These are phyloP conservation scores for Agriopis marginaria DNA, from an alignment of 2,888 invertebrate species.

Conservation along the genomic window DNA sequence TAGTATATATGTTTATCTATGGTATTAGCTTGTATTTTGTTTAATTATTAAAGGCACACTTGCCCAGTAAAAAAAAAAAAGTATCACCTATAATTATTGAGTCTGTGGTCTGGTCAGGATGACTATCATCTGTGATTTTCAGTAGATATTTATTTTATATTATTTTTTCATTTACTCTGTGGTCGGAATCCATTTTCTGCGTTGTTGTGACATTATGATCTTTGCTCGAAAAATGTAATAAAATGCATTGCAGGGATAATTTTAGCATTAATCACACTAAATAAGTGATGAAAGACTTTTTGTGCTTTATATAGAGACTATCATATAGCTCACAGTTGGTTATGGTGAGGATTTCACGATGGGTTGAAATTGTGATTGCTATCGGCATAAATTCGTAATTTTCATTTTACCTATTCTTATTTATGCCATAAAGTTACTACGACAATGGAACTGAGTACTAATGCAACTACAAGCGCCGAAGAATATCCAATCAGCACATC, in stretches of 20 bases:
- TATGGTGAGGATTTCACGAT: constrained; percentile 65
- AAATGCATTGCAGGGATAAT: constrained; percentile 57
- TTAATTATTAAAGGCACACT: too few species aligned
- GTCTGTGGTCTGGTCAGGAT: too few species aligned
- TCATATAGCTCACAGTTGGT: constrained; percentile 16
- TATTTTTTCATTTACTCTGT: constrained; percentile 32
- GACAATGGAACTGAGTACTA: constrained; percentile 78
- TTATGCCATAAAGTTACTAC: constrained; percentile 47
- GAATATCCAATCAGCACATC: constrained; percentile 76
- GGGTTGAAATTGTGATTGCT: constrained; percentile 81
- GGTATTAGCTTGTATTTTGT: too few species aligned
- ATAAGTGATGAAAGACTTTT: constrained; percentile 60
- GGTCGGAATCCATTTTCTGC: constrained; percentile 82
- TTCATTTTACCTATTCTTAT: constrained; percentile 61
- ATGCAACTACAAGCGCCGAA: constrained; percentile 65
- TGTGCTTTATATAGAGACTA: constrained; percentile 20
- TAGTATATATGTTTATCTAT: too few species aligned
- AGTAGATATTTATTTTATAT: too few species aligned
- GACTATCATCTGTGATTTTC: too few species aligned
- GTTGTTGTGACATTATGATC: constrained; percentile 85
- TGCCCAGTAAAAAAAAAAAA: too few species aligned
- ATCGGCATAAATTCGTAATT: constrained; percentile 74
- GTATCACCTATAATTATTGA: too few species aligned
- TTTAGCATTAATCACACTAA: constrained; percentile 39
- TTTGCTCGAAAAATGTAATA: constrained; percentile 59